Evolutionary conservation across 2,888 invertebrate species (phyloP), one percentile per base, ranked within the genome.

Genomic region (Nezara viridula): DNA sequence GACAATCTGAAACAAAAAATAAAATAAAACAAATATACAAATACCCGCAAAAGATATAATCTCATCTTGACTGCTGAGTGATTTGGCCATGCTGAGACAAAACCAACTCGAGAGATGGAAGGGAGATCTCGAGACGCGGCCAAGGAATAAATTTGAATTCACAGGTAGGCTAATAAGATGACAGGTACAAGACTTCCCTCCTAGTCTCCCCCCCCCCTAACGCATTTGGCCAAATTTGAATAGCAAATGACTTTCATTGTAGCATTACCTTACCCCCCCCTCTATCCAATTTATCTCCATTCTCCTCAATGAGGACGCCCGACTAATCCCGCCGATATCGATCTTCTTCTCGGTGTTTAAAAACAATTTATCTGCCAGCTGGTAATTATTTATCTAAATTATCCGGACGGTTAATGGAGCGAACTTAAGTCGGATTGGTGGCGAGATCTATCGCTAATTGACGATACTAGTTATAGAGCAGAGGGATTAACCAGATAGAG

Each of bases 111-210:
- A 81, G 44, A 44, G 44, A 32, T 40, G 9, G 81, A 44, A 44
- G 44, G 44, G 44, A 16, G 1, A 3, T 24, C 16, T 77, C 81
- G 21, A 44, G 81, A n/a, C 40, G 24, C 32, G 77, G 37, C 77
- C 40, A 81, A 44, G 44, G 81, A 81, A 81, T 81, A 81, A 81
- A 81, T 81, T 81, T 81, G 81, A 81, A 81, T 81, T 81, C 44
- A 24, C 81, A 81, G 81, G 81, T 81, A 81, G 44, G 81, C 81
- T 81, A 81, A 81, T 81, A 81, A 81, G 81, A 81, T 81, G 44
- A 44, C 44, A 44, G 81, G 1, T 81, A 81, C 81, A 81, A 81
- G 81, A 44, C 44, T 44, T n/a, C 81, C 44, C n/a, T n/a, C n/a
- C n/a, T n/a, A n/a, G n/a, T n/a, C 77, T 19, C 1, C 40, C 40